A percentile compares a stretch with the other conserved stretches of the same genome.
These are phyloP conservation scores for Dolichopus griseipennis DNA, from an alignment of 2,888 invertebrate genomes.

Conservation along the genomic window DNA sequence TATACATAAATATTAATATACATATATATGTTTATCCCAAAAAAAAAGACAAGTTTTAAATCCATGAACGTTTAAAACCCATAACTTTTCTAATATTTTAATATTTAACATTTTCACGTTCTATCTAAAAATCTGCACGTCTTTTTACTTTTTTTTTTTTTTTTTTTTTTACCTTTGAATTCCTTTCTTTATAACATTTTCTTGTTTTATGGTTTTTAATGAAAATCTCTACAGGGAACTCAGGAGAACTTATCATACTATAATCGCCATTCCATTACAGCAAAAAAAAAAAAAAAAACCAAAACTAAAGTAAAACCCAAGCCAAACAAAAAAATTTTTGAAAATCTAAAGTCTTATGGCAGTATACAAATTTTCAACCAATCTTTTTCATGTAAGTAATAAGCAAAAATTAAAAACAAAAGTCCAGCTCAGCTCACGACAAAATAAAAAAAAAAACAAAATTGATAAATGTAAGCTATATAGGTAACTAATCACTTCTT, in stretches of 20 bases:
- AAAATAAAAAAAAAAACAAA: no score
- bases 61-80: neutral
- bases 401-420: neutral
- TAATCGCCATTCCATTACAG: neutral
- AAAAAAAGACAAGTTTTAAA: no score
- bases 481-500: constrained; percentile 6
- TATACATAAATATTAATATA: no score
- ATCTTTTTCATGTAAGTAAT: neutral
- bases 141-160: neutral
- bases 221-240: neutral
- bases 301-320: neutral
- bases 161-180: neutral
- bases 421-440: neutral
- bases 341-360: neutral
- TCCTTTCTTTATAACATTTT: neutral
- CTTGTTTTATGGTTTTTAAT: neutral
- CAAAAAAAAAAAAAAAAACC: neutral
- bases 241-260: neutral
- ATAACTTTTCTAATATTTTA: neutral
- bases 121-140: constrained; percentile 3
- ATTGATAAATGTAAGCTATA: constrained; percentile 1
- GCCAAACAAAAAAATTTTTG: neutral
- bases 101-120: neutral
- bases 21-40: no score
- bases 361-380: neutral